Base-by-base conservation (phyloP, 2,888 invertebrate genomes). In the Epirrhoe tristata region DNA sequence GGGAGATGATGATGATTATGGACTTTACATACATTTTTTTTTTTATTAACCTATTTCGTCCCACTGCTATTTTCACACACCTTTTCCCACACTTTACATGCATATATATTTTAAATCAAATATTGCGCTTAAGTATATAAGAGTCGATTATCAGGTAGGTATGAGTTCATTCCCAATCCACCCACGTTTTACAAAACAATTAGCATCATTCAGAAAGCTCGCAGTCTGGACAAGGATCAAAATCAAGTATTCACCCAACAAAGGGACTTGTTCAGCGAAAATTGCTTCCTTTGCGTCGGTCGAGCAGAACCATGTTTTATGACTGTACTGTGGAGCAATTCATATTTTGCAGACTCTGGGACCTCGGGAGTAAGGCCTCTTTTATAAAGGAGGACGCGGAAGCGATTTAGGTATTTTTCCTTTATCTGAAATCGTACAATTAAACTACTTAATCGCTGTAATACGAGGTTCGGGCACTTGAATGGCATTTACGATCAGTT, bases 271-370 rank as follows among this genome's bases (percentile, higher is more conserved):
- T 75, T 77, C 72, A 66, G 73, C 65, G 77, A 77, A 83, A 83
- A 82, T 85, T 82, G 77, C 81, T 81, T 82, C 82, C 81, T 77
- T 79, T 77, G 73, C 76, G 73, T 74, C 74, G 71, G 73, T 74
- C 74, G 71, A 80, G 74, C 78, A 79, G 76, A 74, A 77, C 73
- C 81, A 77, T 80, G 80, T 81, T 84, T 81, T 81, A 83, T 77
- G 78, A 70, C 65, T 72, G 60, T 74, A 71, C 68, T 73, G 69
- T 75, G 65, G 69, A 77, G 77, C 77, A 75, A 81, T 81, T 82
- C 77, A 81, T 82, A 85, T 81, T 85, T 81, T 77, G 83, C 77
- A 75, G 76, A 81, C 70, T 81, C 70, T 72, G 80, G 79, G 80
- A 79, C 77, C 67, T 73, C 55, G 69, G 66, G 66, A 68, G 68